These are phyloP conservation scores for Chloromyia formosa DNA, from an alignment of 2,888 invertebrate genomes.

Conservation along the genomic window DNA sequence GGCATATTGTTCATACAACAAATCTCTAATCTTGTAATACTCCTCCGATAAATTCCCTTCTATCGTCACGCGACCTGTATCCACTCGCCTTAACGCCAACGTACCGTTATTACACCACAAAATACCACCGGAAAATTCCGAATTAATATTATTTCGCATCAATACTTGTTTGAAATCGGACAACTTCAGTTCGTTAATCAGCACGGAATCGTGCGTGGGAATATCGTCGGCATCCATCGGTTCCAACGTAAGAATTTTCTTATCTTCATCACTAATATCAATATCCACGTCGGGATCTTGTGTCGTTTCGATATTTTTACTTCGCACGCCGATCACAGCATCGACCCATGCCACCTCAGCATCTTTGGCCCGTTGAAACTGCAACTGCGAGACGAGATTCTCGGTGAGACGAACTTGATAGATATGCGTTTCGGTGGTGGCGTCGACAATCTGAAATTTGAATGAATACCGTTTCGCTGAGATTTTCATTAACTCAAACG, in stretches of 20 bases:
- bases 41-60: slow-evolving; percentile 96
- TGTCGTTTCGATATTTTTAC: slow-evolving; percentile 69
- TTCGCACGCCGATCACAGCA: slow-evolving; percentile 75
- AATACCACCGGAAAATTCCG: slow-evolving; percentile 91
- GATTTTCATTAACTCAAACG: too few species aligned
- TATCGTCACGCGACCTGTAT: slow-evolving; percentile 89
- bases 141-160: slow-evolving; percentile 76
- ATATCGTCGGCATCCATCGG: slow-evolving; percentile 68
- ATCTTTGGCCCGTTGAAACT: slow-evolving; percentile 85
- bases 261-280: slow-evolving; percentile 64
- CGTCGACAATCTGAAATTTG: slow-evolving; percentile 73
- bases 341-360: slow-evolving; percentile 97
- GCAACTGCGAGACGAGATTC: slow-evolving; percentile 84
- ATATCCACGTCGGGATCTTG: slow-evolving; percentile 51
- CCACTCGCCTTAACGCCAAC: slow-evolving; percentile 88
- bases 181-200: slow-evolving; percentile 92
- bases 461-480: too few species aligned
- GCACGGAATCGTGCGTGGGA: slow-evolving; percentile 81
- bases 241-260: slow-evolving; percentile 76
- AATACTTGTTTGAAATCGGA: slow-evolving; percentile 89
- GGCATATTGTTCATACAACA: slow-evolving; percentile 96
- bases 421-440: slow-evolving; percentile 97
- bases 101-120: slow-evolving; percentile 93
- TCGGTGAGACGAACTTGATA: slow-evolving; percentile 96
- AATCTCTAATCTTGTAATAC: slow-evolving; percentile 90